Evolutionary conservation across 2,888 invertebrate species (phyloP).

Genomic region (Platynereis dumerilii): DNA sequence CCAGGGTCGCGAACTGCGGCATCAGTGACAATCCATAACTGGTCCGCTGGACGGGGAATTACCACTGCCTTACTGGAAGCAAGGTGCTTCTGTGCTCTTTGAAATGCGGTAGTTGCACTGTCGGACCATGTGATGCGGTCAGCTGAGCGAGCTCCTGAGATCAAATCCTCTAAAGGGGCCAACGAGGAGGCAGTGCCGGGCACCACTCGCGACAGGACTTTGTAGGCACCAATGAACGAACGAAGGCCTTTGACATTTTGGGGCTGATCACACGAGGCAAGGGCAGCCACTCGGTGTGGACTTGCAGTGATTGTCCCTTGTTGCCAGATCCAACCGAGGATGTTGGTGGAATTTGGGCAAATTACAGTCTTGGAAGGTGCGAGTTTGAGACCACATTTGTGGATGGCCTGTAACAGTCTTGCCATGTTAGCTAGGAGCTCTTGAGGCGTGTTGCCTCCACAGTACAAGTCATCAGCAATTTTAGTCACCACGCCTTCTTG

Average conservation of each 20-base stretch:
- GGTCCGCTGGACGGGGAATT: too few species aligned
- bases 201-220: too few species aligned
- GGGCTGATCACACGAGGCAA: constrained; percentile 28
- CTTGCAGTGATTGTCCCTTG: constrained; percentile 34
- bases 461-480: constrained; percentile 40
- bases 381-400: constrained; percentile 21
- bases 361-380: constrained; percentile 36
- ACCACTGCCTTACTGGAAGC: too few species aligned
- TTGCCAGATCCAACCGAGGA: constrained; percentile 38
- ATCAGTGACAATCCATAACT: too few species aligned
- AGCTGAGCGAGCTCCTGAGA: too few species aligned
- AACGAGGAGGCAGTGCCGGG: too few species aligned
- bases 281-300: constrained; percentile 33
- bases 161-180: too few species aligned
- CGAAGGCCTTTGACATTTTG: constrained; percentile 31
- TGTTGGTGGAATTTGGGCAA: constrained; percentile 27
- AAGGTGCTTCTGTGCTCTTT: too few species aligned
- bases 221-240: too few species aligned
- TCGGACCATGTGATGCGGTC: too few species aligned
- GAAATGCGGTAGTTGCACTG: too few species aligned
- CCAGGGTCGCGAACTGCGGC: too few species aligned
- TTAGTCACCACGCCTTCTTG: constrained; percentile 37
- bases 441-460: constrained; percentile 35
- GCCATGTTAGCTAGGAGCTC: constrained; percentile 30
- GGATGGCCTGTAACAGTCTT: constrained; percentile 28